phyloP scores from a whole-genome alignment of 2,797 vertebrate genomes.

The Smutsia temminckii region DNA sequence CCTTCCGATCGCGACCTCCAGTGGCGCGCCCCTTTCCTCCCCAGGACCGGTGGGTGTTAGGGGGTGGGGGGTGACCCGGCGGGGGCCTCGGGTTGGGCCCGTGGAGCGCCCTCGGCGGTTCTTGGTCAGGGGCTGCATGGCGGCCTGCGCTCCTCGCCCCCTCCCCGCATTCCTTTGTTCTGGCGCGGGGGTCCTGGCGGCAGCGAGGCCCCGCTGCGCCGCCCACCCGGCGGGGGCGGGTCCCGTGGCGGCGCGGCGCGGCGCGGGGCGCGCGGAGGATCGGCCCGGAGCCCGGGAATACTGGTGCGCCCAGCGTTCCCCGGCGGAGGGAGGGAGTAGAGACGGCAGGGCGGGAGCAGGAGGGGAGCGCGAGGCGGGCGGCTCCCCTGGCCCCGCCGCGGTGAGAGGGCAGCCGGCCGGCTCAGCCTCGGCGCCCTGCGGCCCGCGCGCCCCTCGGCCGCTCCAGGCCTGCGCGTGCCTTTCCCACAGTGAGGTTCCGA shows the following conservation, averaged over 20 bases:
- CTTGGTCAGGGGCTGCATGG: neutral
- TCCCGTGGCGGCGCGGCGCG: neutral
- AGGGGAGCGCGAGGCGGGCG: neutral
- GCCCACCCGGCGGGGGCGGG: conserved; percentile 63
- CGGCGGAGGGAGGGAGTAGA: neutral
- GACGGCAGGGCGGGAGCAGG: neutral
- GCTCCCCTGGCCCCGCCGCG: neutral
- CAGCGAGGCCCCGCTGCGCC: conserved; percentile 66
- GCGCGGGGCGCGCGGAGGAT: conserved; percentile 16
- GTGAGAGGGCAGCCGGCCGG: neutral
- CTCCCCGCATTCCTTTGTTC: conserved; percentile 84
- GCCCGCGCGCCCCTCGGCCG: neutral
- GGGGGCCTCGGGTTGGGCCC: neutral
- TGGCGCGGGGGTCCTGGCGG: conserved; percentile 72
- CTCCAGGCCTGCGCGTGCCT: neutral
- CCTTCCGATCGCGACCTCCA: conserved; percentile 21
- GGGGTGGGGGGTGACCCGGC: neutral
- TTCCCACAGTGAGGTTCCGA: neutral
- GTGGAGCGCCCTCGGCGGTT: neutral
- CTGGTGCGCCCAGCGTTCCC: neutral
- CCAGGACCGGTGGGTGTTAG: neutral
- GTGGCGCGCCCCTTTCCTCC: neutral
- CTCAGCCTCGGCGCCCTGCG: neutral
- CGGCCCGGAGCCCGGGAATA: conserved; percentile 59
- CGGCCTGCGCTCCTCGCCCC: conserved; percentile 51